Conservation (phyloP, 1,140 invertebrate species). For the Heterodera schachtii region DNA sequence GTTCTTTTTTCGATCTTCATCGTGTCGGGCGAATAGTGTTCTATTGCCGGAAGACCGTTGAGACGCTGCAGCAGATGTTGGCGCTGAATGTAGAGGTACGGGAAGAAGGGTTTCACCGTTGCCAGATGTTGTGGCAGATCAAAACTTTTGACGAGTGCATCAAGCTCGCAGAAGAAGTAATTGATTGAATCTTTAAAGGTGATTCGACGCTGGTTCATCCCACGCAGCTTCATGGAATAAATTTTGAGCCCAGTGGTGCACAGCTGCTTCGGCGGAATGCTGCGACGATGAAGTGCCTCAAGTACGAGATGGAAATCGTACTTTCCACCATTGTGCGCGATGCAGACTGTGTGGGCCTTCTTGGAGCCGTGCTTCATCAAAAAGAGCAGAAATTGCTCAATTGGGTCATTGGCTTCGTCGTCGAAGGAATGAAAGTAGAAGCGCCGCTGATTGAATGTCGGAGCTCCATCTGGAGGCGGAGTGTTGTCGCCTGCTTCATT, state of each 20-base stretch:
- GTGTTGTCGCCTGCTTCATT: not conserved
- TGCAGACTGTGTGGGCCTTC: not conserved
- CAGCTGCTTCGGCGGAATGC: not conserved
- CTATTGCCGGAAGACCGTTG: not conserved
- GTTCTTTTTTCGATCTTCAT: not conserved
- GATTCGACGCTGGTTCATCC: not conserved
- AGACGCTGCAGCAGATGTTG: not conserved
- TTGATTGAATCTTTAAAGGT: slow-evolving; percentile 20
- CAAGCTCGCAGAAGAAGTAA: slow-evolving; percentile 25
- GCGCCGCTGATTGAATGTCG: not conserved
- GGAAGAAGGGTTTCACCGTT: slow-evolving; percentile 12
- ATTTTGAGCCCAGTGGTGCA: slow-evolving; percentile 26
- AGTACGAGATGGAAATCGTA: slow-evolving; percentile 25
- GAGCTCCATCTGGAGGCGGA: not conserved
- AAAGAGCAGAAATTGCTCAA: slow-evolving; percentile 28
- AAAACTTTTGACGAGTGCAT: slow-evolving; percentile 14
- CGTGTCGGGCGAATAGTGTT: not conserved
- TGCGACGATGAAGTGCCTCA: slow-evolving; percentile 4
- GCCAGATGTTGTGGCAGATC: not conserved
- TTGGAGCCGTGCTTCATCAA: not conserved
- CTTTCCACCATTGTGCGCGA: slow-evolving; percentile 17
- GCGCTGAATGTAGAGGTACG: slow-evolving; percentile 9
- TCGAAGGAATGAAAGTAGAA: slow-evolving; percentile 18
- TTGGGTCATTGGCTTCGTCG: not conserved
- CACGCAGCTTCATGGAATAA: not conserved